A percentile compares a stretch with the other conserved stretches of the same genome.
phyloP scores from a whole-genome alignment of 2,113 vertebrate genomes.

The Rattus rattus region DNA sequence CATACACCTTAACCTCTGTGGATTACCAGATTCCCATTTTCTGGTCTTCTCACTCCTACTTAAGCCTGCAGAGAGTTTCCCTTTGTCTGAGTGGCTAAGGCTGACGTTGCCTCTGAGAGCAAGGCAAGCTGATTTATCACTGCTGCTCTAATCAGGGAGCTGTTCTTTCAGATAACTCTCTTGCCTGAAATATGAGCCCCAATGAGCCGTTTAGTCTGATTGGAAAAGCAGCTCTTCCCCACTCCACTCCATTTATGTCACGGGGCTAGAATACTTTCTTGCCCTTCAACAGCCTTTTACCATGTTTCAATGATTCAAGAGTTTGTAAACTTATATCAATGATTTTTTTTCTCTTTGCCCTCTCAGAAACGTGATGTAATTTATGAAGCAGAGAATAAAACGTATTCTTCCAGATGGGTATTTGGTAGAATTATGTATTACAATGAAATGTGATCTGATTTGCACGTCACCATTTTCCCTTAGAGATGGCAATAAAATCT shows the following conservation, averaged over 20 bases:
- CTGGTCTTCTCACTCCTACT: slow-evolving; percentile 22
- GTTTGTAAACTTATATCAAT: slow-evolving; percentile 37
- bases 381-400: slow-evolving; percentile 42
- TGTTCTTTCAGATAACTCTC: slow-evolving; percentile 81
- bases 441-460: slow-evolving; percentile 29
- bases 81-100: slow-evolving; percentile 75
- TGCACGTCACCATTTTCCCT: slow-evolving; percentile 48
- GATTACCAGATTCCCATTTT: slow-evolving; percentile 69
- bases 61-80: slow-evolving; percentile 70
- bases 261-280: slow-evolving; percentile 58
- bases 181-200: slow-evolving; percentile 81
- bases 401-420: slow-evolving; percentile 33
- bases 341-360: slow-evolving; percentile 15
- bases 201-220: slow-evolving; percentile 74
- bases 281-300: slow-evolving; percentile 26
- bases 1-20: slow-evolving; percentile 47
- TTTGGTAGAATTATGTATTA: slow-evolving; percentile 49
- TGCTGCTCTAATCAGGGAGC: slow-evolving; percentile 77
- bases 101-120: slow-evolving; percentile 65
- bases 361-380: slow-evolving; percentile 41
- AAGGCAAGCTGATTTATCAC: slow-evolving; percentile 79
- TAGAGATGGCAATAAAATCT: slow-evolving; percentile 33
- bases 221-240: slow-evolving; percentile 80
- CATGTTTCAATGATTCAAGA: slow-evolving; percentile 55
- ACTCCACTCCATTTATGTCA: slow-evolving; percentile 51